These are phyloP conservation scores for Parus major DNA, from an alignment of 2,113 vertebrate species.

Conservation along the genomic window DNA sequence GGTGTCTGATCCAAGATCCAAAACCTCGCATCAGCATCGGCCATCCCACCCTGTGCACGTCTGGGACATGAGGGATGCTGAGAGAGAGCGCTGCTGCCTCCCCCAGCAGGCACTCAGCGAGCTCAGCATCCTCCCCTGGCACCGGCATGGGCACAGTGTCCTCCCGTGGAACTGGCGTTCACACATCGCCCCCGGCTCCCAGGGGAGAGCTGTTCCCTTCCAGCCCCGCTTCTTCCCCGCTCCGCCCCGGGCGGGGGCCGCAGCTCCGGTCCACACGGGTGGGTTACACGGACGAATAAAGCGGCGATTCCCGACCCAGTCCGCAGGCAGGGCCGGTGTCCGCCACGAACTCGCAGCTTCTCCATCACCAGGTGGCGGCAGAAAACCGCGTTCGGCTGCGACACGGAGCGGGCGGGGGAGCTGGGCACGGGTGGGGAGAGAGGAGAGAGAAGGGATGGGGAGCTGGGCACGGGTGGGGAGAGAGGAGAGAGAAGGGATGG, in stretches of 20 bases:
- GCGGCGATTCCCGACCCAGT: neutral
- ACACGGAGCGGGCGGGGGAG: no score
- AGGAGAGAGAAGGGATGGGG: fast-evolving
- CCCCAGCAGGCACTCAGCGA: fast-evolving
- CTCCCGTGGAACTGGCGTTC: fast-evolving
- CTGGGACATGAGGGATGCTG: neutral
- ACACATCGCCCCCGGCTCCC: fast-evolving
- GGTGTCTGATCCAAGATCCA: fast-evolving
- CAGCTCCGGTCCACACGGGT: neutral
- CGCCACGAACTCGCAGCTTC: neutral
- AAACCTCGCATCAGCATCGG: neutral
- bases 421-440: neutral
- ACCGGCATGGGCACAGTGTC: fast-evolving
- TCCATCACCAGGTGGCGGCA: constrained; percentile 31
- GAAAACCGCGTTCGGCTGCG: neutral
- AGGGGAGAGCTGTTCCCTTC: fast-evolving
- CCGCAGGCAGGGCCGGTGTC: neutral
- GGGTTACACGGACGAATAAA: neutral
- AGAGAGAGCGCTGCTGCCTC: neutral
- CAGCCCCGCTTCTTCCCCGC: fast-evolving
- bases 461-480: fast-evolving
- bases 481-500: neutral
- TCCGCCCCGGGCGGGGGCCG: neutral
- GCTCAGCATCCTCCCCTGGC: neutral
- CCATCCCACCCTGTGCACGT: fast-evolving